A percentile compares a stretch with the other conserved stretches of the same genome.
phyloP scores from a whole-genome alignment of 2,888 invertebrate genomes.

The Julus scanicus region DNA sequence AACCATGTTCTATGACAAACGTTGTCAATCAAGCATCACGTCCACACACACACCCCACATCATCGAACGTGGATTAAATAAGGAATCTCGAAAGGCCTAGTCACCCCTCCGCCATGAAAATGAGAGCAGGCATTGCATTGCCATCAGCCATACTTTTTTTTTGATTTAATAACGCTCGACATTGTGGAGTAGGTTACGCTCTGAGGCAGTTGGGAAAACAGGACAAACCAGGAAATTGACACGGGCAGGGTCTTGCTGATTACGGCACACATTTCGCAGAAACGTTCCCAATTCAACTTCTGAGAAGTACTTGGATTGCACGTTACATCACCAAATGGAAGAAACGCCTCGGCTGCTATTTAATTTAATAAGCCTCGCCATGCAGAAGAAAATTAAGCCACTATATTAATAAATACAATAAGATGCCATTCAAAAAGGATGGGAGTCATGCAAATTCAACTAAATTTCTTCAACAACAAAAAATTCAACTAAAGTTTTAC shows the following conservation, averaged over 20 bases:
- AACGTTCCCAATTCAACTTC: neutral
- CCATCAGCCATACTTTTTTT: neutral
- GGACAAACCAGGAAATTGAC: neutral
- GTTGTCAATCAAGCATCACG: neutral
- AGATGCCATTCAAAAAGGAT: too few relatives aligned
- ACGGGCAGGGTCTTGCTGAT: neutral
- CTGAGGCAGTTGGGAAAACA: neutral
- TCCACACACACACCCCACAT: neutral
- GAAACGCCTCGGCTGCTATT: neutral
- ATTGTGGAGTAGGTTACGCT: neutral
- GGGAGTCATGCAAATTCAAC: too few relatives aligned
- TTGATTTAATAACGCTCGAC: neutral
- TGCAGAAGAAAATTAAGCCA: neutral
- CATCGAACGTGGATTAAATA: constrained; percentile 1
- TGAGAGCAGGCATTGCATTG: neutral
- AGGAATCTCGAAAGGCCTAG: neutral
- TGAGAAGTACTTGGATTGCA: neutral
- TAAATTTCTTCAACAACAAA: too few relatives aligned
- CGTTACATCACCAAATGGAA: neutral
- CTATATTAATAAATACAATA: too few relatives aligned
- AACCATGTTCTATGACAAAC: neutral
- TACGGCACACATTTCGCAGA: neutral
- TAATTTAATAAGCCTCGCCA: too few relatives aligned
- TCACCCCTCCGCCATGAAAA: neutral
- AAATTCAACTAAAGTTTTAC: too few relatives aligned